Evolutionary conservation across 92 coral and sea anemone genomes (phyloP), one percentile per base, ranked within the genome.

Genomic region (Epizoanthus illoricatus): DNA sequence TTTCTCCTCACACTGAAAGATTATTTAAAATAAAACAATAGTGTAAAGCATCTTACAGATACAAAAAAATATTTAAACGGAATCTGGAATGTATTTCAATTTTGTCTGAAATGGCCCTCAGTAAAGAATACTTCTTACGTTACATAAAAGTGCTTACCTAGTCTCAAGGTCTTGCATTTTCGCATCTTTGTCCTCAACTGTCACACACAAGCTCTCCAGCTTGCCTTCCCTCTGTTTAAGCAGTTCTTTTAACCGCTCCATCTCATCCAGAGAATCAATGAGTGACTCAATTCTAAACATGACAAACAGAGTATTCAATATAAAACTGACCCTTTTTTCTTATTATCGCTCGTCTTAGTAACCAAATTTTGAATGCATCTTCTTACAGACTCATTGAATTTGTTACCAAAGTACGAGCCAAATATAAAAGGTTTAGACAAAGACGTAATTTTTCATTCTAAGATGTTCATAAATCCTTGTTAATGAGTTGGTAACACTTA

Each of bases 191-290:
- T 76, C 88, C 61, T 92, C 92, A 19, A 88, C 60, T 63, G 88
- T 89, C 65, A 82, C 90, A 28, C 80, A 85, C 71, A 92, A 78
- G 3, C 83, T 72, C 19, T 86, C 92, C 11, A 89, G 86, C 69
- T 90, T 94, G 36, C 91, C 93, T 8, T 94, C 97, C 85, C 80
- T 90, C 75, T 92, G 94, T 36, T 64, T 92, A 8, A 90, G 59
- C 10, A 86, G 73, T 7, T 90, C 91, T 56, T 86, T 94, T 61
- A 92, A 75, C 65, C 87, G 89, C 57, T 89, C 97, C 36, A 76
- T 85, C 65, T 92, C 98, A 52, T 87, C 88, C 59, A 90, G 81
- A 58, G 90, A 65, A 71, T 92, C 98, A 40, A 58, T 70, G 65
- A 94, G 88, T 28, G 91, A 90, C 71, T 89, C 97, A 39, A 94